A percentile compares a stretch with the other conserved stretches of the same genome.
phyloP scores from a whole-genome alignment of 2,888 invertebrate species.

The Aleiodes testaceus region DNA sequence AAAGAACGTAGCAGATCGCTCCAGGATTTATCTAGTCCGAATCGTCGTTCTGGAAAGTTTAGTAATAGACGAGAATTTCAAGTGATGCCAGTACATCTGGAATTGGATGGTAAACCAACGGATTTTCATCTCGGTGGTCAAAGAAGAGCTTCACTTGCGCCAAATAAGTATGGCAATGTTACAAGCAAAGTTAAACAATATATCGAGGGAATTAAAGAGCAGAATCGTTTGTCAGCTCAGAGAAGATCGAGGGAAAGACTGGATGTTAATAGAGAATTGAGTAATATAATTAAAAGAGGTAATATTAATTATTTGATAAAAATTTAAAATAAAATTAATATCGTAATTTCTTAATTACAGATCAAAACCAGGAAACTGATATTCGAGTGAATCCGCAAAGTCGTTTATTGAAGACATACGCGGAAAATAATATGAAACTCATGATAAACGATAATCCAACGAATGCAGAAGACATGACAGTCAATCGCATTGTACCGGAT shows the following conservation, averaged over 20 bases:
- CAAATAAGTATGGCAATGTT: conserved; percentile 59
- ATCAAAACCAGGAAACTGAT: conserved; percentile 18
- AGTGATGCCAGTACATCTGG: background rate
- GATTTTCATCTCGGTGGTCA: conserved; percentile 19
- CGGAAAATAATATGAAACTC: conserved; percentile 60
- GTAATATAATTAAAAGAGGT: conserved; percentile 19
- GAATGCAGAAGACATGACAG: background rate
- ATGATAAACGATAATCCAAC: conserved; percentile 53
- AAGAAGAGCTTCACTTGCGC: conserved; percentile 47
- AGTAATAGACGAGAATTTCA: conserved; percentile 29
- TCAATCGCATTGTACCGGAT: conserved; percentile 18
- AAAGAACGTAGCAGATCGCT: conserved; percentile 66
- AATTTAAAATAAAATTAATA: background rate
- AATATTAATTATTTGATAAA: background rate
- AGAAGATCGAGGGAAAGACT: conserved; percentile 28
- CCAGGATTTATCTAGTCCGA: conserved; percentile 62
- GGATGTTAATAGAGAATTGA: conserved; percentile 30
- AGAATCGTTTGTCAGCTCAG: conserved; percentile 50
- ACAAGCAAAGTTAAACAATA: conserved; percentile 67
- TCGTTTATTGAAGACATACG: conserved; percentile 60
- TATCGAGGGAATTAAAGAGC: conserved; percentile 58
- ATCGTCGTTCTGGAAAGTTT: conserved; percentile 1
- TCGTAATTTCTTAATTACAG: background rate
- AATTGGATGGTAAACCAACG: background rate
- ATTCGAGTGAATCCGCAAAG: conserved; percentile 48